Base-by-base conservation (phyloP, 2,888 invertebrate genomes). In the Eilema sororculum region DNA sequence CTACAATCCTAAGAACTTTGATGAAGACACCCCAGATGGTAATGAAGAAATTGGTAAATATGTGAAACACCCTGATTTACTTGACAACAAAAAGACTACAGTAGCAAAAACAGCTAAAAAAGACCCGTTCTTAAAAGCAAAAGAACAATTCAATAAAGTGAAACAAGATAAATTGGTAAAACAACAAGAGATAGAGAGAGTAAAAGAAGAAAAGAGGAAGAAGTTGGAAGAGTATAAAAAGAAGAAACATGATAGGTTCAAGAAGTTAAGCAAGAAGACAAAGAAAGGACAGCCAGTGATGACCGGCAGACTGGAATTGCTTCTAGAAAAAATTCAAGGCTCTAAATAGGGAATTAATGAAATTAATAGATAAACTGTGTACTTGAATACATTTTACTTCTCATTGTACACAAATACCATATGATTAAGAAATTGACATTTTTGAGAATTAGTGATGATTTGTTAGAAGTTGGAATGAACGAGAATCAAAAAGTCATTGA, bases 251-350 rank as follows among this genome's bases (percentile, higher is more conserved):
- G 96, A 97, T 65, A 96, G 96, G 71, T 97, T 96, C 75, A 98
- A 97, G 90, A 97, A 96, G 76, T 90, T 98, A 59, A 97, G 97
- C 64, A 97, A 97, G 86, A 97, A 97, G 86, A 98, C 97, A 0
- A 97, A 96, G 81, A 97, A 96, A 83, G 98, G 98, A 0, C 98
- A 98, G 86, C 98, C 98, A 0, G 93, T 98, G 2, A 98, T 98
- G 98, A 97, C 97, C 72, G 97, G 97, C 68, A 95, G 98, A 79
- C 95, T 98, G 86, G 97, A 98, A 90, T 88, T 98, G 85, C 92
- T 98, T 67, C 91, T 98, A 22, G 97, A 98, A 84, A 97, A 97
- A 90, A 97, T 98, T 80, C 96, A 97, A 89, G 94, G 93, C 52
- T 77, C 76, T 33, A 80, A 79, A 65, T 79, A 82, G 58, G 10